phyloP scores from a whole-genome alignment of 2,113 vertebrate genomes.

The Otis tarda region DNA sequence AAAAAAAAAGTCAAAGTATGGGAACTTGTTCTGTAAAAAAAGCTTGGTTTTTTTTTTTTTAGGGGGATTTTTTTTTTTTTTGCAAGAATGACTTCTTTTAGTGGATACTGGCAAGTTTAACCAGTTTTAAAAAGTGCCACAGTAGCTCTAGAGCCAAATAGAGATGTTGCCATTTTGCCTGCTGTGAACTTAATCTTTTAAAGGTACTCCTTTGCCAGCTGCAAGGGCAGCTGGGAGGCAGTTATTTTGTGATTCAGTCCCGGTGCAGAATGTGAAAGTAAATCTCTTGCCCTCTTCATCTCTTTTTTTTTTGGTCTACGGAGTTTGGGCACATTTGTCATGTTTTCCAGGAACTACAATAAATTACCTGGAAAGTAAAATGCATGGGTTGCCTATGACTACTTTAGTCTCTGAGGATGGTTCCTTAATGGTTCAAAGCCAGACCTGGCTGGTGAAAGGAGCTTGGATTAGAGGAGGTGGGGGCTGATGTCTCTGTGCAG shows the following conservation, averaged over 20 bases:
- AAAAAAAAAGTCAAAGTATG: background rate
- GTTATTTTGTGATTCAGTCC: background rate
- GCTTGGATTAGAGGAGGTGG: fast-evolving
- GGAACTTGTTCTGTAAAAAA: background rate
- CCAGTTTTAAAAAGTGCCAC: background rate
- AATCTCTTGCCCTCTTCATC: background rate
- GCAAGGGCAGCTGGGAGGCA: background rate
- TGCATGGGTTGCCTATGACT: background rate
- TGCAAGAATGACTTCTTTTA: background rate
- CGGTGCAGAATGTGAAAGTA: background rate
- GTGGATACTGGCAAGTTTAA: background rate
- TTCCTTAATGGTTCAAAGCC: background rate
- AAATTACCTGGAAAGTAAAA: background rate
- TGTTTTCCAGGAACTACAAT: background rate
- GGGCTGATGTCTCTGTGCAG: background rate
- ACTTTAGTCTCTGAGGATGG: background rate
- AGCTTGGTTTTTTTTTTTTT: background rate
- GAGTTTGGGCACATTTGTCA: background rate
- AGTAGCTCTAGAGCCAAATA: background rate
- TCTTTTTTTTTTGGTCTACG: background rate
- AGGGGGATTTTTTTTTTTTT: background rate
- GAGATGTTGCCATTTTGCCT: slow-evolving; percentile 1
- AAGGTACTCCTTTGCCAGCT: background rate
- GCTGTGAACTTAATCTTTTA: background rate
- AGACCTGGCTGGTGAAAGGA: background rate